Base-by-base conservation (phyloP, 2,797 vertebrate species). In the Cygnus olor region DNA sequence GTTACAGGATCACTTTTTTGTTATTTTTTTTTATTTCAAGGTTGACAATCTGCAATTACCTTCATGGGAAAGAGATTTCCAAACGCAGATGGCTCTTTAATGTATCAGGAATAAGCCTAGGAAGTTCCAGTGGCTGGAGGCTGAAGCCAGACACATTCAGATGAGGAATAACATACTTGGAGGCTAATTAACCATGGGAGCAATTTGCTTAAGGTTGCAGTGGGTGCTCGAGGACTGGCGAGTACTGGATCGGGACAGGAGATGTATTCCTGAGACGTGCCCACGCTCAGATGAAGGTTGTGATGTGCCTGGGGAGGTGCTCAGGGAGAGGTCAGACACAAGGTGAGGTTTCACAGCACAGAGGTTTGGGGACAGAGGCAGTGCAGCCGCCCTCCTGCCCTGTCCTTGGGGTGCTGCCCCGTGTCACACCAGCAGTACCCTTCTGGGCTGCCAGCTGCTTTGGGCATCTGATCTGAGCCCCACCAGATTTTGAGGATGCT, bases 81-180 rank as follows among this genome's bases (percentile, higher is more conserved):
- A 68, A 69, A 74, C 8, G 20, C 61, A 79, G 42, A 66, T 80
- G 18, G 56, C 65, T 93, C 68, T 78, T 93, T 80, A 92, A 88
- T 27, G 45, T 47, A 24, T 45, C 79, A 69, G 54, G 54, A 92
- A 54, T 61, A 80, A 93, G 18, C 57, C 45, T 72, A 85, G 49
- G 45, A 83, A 66, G 53, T 74, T 95, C 60, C 81, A 93, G 74
- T 85, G 71, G 25, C 78, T 95, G 88, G 36, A 78, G 87, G 30
- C 64, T 85, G 88, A 87, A 74, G 53, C 25, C 49, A 78, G 80
- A 78, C 78, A 82, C 61, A 72, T 95, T 94, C 34, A 78, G 70
- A 88, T 85, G 85, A 94, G 72, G 85, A 96, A 91, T 93, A 95
- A 92, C 10, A 2, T 72, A 56, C 81, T 85, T 91, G 58, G 73